These are phyloP conservation scores for Acrocyrtus sp. DNA, from an alignment of 2,888 invertebrate species.

Conservation along the genomic window DNA sequence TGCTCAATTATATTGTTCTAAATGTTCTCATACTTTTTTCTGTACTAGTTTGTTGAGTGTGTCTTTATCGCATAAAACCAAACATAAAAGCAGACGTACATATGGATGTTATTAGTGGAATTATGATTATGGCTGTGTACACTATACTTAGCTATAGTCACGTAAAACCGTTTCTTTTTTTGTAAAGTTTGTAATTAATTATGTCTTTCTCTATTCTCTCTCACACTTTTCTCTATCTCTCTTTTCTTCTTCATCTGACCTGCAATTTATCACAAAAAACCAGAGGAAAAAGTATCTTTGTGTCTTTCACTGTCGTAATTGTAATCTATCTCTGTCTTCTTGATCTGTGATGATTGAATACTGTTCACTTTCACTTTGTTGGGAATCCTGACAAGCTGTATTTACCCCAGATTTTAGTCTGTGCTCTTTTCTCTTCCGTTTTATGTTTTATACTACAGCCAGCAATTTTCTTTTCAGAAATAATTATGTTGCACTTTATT, in stretches of 20 bases:
- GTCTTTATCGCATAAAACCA: too few species aligned
- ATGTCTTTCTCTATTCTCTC: conserved; percentile 21
- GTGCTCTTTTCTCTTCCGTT: conserved; percentile 17
- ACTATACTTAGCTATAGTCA: too few species aligned
- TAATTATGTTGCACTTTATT: too few species aligned
- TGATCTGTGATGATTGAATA: background rate
- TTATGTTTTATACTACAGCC: conserved; percentile 16
- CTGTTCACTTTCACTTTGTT: conserved; percentile 9
- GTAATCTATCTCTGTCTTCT: conserved; percentile 22
- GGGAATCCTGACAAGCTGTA: conserved; percentile 8
- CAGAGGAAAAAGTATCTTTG: conserved; percentile 16
- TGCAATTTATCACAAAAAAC: conserved; percentile 27
- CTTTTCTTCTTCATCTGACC: conserved; percentile 34
- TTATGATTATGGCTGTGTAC: conserved; percentile 43
- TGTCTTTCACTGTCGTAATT: conserved; percentile 8
- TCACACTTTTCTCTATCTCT: conserved; percentile 16
- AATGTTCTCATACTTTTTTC: too few species aligned
- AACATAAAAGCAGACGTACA: conserved; percentile 9
- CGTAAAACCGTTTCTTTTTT: too few species aligned
- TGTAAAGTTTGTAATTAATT: conserved; percentile 15
- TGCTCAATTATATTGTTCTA: too few species aligned
- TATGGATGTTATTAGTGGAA: conserved; percentile 46
- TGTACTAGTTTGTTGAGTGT: too few species aligned
- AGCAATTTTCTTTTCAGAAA: too few species aligned
- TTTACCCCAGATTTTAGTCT: conserved; percentile 6